These are phyloP conservation scores for Pseudomyrmex pallidus DNA, from an alignment of 1,140 invertebrate genomes.

Conservation along the genomic window DNA sequence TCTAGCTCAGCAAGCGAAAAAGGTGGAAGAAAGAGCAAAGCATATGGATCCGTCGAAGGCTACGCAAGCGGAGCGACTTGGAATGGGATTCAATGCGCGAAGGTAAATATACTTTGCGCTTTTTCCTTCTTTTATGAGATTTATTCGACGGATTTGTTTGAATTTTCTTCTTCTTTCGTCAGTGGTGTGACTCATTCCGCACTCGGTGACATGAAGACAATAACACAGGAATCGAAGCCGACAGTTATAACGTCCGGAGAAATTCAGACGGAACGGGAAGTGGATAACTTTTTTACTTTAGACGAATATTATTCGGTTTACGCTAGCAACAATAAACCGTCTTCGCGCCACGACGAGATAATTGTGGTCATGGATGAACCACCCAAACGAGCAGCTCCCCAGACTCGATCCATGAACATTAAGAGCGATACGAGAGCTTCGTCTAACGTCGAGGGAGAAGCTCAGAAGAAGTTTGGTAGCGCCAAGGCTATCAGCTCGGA, in stretches of 20 bases:
- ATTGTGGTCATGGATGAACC: conserved; percentile 80
- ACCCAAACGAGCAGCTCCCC: conserved; percentile 70
- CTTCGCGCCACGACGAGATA: conserved; percentile 77
- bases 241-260: conserved; percentile 74
- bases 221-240: conserved; percentile 91
- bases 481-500: conserved; percentile 99
- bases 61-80: conserved; percentile 95
- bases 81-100: conserved; percentile 93
- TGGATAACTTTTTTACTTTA: conserved; percentile 66
- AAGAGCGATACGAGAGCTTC: conserved; percentile 66
- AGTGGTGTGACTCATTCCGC: conserved; percentile 96
- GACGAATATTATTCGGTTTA: conserved; percentile 71
- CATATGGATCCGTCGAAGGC: conserved; percentile 94
- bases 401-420: conserved; percentile 62
- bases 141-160: neutral
- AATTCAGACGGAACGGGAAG: conserved; percentile 47
- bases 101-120: conserved; percentile 82
- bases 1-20: conserved; percentile 92
- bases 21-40: conserved; percentile 92
- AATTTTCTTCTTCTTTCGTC: conserved; percentile 68
- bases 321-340: conserved; percentile 62
- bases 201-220: conserved; percentile 95
- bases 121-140: conserved; percentile 17
- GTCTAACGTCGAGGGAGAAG: conserved; percentile 86
- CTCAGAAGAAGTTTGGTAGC: conserved; percentile 97